Base-by-base conservation (phyloP, 2,888 invertebrate species). In the Mesorhabditis spiculigera region DNA sequence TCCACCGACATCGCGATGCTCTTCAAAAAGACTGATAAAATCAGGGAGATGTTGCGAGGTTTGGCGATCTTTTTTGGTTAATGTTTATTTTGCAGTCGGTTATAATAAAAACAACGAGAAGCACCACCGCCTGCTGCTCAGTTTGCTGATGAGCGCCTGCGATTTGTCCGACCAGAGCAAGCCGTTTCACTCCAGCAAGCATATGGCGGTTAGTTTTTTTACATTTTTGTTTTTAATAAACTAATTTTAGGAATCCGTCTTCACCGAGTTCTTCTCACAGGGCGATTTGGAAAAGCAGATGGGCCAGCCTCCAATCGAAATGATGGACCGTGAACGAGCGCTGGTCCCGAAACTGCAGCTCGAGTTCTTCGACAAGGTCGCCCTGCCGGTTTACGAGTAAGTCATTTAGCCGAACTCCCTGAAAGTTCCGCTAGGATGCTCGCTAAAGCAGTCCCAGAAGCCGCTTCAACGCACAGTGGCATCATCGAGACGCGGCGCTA, bases 111-210 rank as follows among this genome's bases (percentile, higher is more conserved):
- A 88, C 81, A 87, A 90, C 74, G 88, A 87, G 0, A 87, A 89
- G 41, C 90, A 91, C 80, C 89, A 88, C 69, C 88, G 89, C 75
- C 89, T 92, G 78, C 86, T 93, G 65, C 89, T 91, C 68, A 90
- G 90, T 68, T 87, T 93, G 73, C 87, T 93, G 72, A 93, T 94
- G 91, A 93, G 92, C n/a, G 91, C 91, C 13, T 91, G 91, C 10
- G 93, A 94, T 87, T 89, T 94, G 44, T 91, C 92, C 66, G 93
- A 94, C 86, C 93, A 93, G 88, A 91, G 92, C 43, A 93, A 93
- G 86, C 90, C 89, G 76, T 91, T 89, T 86, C 83, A 85, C 69
- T 87, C 87, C 76, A 87, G 88, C 50, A 89, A 88, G 78, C 81
- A 83, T 71, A 87, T 88, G 68, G 88, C 88, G 10, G 87, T 87